Percentiles rank a stretch among this genome's conserved stretches.
These are phyloP conservation scores for Aphelenchoides fujianensis DNA, from an alignment of 1,140 invertebrate genomes.

Conservation along the genomic window DNA sequence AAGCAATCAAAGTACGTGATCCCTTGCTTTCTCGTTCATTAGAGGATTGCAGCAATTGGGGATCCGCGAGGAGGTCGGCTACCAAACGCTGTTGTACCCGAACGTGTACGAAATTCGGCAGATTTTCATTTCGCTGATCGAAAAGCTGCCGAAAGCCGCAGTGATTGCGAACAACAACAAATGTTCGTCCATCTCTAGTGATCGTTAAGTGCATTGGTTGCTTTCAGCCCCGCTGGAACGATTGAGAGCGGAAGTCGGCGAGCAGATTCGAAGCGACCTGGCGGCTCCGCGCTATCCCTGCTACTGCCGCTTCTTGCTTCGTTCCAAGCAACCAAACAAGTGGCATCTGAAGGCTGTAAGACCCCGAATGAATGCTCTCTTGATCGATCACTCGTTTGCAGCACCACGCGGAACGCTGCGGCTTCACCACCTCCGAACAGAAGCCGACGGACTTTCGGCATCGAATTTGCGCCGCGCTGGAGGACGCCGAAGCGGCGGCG, in stretches of 20 bases:
- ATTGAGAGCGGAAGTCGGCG: background rate
- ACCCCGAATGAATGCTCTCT: too few relatives aligned
- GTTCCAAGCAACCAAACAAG: background rate
- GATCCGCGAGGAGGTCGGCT: constrained; percentile 14
- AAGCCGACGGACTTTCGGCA: background rate
- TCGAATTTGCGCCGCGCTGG: background rate
- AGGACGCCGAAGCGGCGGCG: background rate
- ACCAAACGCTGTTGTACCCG: constrained; percentile 9
- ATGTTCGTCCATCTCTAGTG: too few relatives aligned
- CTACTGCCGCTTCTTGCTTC: background rate
- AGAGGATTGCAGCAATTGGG: background rate
- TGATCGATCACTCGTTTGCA: too few relatives aligned
- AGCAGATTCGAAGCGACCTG: background rate
- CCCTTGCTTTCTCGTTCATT: background rate
- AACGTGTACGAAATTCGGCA: constrained; percentile 15
- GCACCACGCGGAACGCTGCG: background rate
- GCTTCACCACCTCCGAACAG: constrained; percentile 5
- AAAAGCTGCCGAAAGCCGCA: constrained; percentile 13
- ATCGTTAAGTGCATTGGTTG: too few relatives aligned
- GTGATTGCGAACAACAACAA: background rate
- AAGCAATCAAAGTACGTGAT: constrained; percentile 5
- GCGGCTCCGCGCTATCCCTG: background rate
- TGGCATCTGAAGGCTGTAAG: constrained; percentile 11
- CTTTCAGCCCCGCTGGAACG: constrained; percentile 1
- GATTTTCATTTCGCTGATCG: constrained; percentile 16